phyloP scores from a whole-genome alignment of 2,797 vertebrate species.

The Sebastes vulpes region DNA sequence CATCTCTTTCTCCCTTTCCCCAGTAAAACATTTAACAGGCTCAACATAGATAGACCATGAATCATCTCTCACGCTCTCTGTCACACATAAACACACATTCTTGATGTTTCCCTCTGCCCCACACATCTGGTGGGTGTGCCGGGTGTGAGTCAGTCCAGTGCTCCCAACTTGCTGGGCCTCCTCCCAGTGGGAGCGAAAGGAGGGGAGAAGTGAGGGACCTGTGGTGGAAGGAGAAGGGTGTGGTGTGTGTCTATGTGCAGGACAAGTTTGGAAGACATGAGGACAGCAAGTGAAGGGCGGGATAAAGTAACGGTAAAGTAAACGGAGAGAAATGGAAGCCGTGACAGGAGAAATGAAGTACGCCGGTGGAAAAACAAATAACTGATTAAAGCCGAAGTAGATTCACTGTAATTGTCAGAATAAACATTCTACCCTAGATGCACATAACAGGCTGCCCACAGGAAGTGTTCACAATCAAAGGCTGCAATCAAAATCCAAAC shows the following conservation, averaged over 20 bases:
- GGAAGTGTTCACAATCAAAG: constrained; percentile 36
- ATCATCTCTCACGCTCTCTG: constrained; percentile 31
- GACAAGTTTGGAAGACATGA: neutral
- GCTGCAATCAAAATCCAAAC: constrained; percentile 35
- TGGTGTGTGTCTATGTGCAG: constrained; percentile 4
- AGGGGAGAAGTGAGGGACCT: neutral
- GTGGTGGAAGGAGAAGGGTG: constrained; percentile 15
- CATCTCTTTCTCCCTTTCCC: constrained; percentile 5
- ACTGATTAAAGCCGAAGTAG: neutral
- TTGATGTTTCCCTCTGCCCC: constrained; percentile 30
- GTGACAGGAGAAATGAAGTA: neutral
- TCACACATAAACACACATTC: constrained; percentile 1
- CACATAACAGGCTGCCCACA: neutral
- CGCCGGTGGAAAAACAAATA: neutral
- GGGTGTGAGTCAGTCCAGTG: constrained; percentile 22
- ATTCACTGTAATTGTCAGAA: neutral
- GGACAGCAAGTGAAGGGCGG: neutral
- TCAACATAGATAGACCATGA: constrained; percentile 28
- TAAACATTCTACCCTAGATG: neutral
- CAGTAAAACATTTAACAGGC: constrained; percentile 21
- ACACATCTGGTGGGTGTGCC: constrained; percentile 75
- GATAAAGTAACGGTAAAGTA: neutral
- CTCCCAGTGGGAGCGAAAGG: constrained; percentile 40
- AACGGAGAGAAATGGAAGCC: neutral
- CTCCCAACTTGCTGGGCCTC: constrained; percentile 20